A percentile compares a stretch with the other conserved stretches of the same genome.
These are phyloP conservation scores for Cyphomyrus plagiostoma DNA, from an alignment of 2,113 vertebrate genomes.

Conservation along the genomic window DNA sequence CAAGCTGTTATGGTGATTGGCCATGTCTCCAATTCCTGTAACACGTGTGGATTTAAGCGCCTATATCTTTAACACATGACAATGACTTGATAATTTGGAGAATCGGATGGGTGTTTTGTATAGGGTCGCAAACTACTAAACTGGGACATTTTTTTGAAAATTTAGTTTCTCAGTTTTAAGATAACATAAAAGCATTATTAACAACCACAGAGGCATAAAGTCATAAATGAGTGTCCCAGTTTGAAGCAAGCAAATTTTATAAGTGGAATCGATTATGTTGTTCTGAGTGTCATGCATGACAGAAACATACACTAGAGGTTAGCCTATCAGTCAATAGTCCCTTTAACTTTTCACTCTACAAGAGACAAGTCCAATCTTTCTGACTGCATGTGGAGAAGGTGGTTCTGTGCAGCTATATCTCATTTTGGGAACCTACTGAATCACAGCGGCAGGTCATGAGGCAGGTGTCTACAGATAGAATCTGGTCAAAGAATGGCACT, in stretches of 20 bases:
- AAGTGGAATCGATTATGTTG: not conserved
- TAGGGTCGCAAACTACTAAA: not conserved
- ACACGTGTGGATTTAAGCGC: not conserved
- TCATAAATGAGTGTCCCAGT: not conserved
- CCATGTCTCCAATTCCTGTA: not conserved
- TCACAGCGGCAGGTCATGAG: not conserved
- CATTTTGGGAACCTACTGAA: not conserved
- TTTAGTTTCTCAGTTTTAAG: not conserved
- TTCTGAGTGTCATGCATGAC: not conserved
- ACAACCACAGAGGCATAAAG: not conserved
- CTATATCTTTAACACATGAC: not conserved
- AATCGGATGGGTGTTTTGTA: not conserved
- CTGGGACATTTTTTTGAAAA: not conserved
- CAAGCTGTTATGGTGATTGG: not conserved
- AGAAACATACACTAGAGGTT: not conserved
- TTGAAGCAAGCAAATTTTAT: not conserved
- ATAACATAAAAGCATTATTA: not conserved
- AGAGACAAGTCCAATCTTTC: not conserved
- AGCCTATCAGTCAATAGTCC: not conserved
- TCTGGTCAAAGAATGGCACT: not conserved
- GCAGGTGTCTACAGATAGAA: constrained; percentile 1
- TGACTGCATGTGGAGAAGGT: not conserved
- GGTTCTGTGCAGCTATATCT: not conserved
- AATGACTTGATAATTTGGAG: not conserved
- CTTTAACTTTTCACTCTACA: not conserved